Percentiles rank a stretch among this genome's conserved stretches.
These are phyloP conservation scores for Scomber japonicus DNA, from an alignment of 2,113 vertebrate genomes.

Conservation along the genomic window DNA sequence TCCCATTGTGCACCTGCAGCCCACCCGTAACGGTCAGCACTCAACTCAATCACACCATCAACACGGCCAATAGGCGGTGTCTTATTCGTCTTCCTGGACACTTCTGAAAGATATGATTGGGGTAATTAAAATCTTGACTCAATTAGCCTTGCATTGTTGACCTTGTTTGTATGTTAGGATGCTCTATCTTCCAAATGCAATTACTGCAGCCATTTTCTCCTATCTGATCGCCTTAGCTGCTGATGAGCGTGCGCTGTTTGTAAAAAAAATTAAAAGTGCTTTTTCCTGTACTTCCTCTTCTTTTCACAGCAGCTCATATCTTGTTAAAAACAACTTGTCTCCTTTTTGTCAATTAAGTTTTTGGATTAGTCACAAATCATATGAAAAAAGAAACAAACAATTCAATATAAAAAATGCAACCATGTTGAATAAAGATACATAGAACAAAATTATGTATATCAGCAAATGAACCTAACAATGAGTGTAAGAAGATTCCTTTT, in stretches of 20 bases:
- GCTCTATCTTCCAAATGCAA: conserved; percentile 57
- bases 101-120: conserved; percentile 64
- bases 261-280: conserved; percentile 41
- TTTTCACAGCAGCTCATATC: conserved; percentile 30
- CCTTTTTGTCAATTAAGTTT: too few species aligned
- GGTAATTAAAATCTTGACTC: conserved; percentile 77
- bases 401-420: too few species aligned
- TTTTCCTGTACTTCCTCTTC: conserved; percentile 36
- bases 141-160: conserved; percentile 69
- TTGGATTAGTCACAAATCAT: too few species aligned
- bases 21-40: conserved; percentile 52
- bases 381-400: too few species aligned
- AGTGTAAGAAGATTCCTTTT: too few species aligned
- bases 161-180: conserved; percentile 73
- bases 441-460: too few species aligned
- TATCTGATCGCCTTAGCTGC: conserved; percentile 60
- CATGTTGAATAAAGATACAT: too few species aligned
- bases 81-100: conserved; percentile 24
- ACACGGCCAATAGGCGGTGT: conserved; percentile 20
- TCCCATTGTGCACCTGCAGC: conserved; percentile 74
- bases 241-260: conserved; percentile 8
- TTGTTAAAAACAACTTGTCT: conserved; percentile 43
- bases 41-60: conserved; percentile 31
- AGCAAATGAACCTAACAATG: too few species aligned
- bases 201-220: conserved; percentile 55